Conservation (phyloP, 2,888 invertebrate genomes). For the Silvanus unidentatus region DNA sequence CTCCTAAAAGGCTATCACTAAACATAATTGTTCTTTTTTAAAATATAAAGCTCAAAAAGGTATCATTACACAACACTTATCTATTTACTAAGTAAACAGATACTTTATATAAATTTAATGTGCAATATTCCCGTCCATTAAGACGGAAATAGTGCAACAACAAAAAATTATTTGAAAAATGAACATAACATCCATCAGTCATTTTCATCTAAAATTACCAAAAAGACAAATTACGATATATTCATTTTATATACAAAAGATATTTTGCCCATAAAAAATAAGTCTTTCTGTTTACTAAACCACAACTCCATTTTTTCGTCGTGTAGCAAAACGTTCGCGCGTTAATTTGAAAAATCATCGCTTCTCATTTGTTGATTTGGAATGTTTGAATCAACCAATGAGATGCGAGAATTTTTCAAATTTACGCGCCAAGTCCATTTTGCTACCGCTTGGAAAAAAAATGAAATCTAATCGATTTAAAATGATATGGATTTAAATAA, state of each 20-base stretch:
- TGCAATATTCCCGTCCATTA: constrained; percentile 11
- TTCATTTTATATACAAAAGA: constrained; percentile 8
- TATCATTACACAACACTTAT: constrained; percentile 26
- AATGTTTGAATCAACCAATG: too few relatives aligned
- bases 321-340: too few relatives aligned
- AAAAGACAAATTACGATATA: constrained; percentile 17
- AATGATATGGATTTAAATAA: constrained; percentile 11
- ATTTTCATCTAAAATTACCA: constrained; percentile 20
- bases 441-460: too few relatives aligned
- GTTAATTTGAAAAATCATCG: too few relatives aligned
- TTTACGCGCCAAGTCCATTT: too few relatives aligned
- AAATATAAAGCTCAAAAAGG: constrained; percentile 30
- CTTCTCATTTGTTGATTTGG: too few relatives aligned
- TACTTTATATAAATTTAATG: constrained; percentile 17
- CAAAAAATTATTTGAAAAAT: constrained; percentile 15
- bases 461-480: too few relatives aligned
- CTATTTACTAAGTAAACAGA: constrained; percentile 31
- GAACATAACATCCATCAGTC: constrained; percentile 37
- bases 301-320: too few relatives aligned
- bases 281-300: too few relatives aligned
- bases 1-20: not conserved
- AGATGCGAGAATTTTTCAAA: too few relatives aligned
- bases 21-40: not conserved
- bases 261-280: too few relatives aligned
- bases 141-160: too few relatives aligned